These are phyloP conservation scores for Cryptocheilus praepositus DNA, from an alignment of 2,888 invertebrate species.

Conservation along the genomic window DNA sequence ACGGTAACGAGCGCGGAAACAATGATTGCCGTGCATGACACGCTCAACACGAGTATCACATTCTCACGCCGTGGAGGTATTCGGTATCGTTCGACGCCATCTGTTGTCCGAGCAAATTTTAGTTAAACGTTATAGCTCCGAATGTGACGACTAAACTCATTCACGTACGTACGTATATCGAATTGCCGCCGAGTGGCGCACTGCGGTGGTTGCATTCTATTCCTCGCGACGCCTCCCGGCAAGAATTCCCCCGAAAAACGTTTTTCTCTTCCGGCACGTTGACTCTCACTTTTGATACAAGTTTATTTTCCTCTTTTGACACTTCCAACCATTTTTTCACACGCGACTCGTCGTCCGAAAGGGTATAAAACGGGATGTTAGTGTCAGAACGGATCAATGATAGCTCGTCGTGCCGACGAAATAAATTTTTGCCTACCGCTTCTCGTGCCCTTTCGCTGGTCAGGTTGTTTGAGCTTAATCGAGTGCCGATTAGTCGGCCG, in stretches of 20 bases:
- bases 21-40: conserved; percentile 13
- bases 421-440: not conserved
- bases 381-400: no score
- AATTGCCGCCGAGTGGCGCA: no score
- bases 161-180: not conserved
- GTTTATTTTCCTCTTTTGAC: no score
- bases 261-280: no score
- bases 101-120: conserved; percentile 23
- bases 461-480: not conserved
- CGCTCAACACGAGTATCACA: conserved; percentile 5
- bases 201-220: no score
- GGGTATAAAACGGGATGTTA: no score
- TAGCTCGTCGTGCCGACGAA: not conserved
- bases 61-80: conserved; percentile 10
- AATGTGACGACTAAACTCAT: conserved; percentile 12
- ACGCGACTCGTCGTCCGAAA: no score
- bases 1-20: conserved; percentile 32
- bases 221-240: no score
- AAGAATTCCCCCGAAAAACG: no score
- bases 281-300: no score
- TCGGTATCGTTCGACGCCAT: conserved; percentile 21
- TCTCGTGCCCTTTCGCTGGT: not conserved
- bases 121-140: conserved; percentile 1
- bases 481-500: conserved; percentile 6
- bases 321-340: no score